Evolutionary conservation across 2,797 vertebrate species (phyloP).

Genomic region (Malacoraja senta): DNA sequence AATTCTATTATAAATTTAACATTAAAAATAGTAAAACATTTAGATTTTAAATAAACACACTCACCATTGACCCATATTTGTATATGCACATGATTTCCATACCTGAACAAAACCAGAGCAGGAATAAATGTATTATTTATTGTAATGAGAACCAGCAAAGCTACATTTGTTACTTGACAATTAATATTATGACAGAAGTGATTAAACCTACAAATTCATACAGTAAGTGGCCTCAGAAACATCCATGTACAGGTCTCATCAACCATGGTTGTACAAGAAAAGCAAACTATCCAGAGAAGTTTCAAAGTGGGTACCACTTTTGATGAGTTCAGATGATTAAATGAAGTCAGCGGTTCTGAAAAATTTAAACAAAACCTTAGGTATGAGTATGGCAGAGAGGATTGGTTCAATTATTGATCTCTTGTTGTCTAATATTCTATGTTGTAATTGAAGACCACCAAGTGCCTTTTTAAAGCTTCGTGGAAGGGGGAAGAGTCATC

Average conservation of each 20-base stretch:
- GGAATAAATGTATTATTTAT: not conserved
- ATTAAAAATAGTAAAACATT: not conserved
- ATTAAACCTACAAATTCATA: too few species aligned
- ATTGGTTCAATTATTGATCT: not conserved
- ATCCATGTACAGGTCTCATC: not conserved
- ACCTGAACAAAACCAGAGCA: slow-evolving; percentile 60
- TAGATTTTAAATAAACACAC: slow-evolving; percentile 48
- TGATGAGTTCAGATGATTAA: not conserved
- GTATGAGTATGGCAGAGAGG: too few species aligned
- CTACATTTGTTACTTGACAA: not conserved
- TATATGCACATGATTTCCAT: slow-evolving; percentile 97
- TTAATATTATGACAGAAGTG: too few species aligned
- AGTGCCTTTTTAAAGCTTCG: not conserved
- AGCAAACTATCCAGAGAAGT: not conserved
- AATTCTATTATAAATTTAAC: not conserved
- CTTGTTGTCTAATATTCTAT: not conserved
- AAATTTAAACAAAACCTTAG: not conserved
- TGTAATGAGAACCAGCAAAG: not conserved
- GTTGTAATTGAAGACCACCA: not conserved
- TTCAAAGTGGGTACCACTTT: not conserved
- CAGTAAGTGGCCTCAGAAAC: not conserved
- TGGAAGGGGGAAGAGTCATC: not conserved
- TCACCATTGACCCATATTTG: slow-evolving; percentile 94
- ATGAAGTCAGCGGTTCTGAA: not conserved
- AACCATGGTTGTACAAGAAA: not conserved